Evolutionary conservation across 2,797 vertebrate genomes (phyloP).

Genomic region (Kryptopterus vitreolus): DNA sequence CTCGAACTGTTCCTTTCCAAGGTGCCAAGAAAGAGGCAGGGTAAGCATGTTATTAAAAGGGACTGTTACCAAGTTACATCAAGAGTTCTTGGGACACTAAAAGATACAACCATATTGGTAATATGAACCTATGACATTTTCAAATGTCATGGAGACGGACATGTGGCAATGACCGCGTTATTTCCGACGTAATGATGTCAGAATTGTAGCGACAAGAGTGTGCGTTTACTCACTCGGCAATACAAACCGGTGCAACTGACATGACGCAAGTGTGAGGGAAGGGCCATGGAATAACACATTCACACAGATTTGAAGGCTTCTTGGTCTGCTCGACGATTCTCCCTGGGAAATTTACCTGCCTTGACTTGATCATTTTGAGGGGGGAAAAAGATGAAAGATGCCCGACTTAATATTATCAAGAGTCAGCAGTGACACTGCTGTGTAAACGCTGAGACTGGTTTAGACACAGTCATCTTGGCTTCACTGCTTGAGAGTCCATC

Average conservation of each 20-base stretch:
- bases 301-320: background rate
- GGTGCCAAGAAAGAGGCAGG: background rate
- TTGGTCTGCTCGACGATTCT: background rate
- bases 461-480: conserved; percentile 19
- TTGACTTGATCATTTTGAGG: conserved; percentile 11
- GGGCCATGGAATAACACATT: background rate
- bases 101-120: background rate
- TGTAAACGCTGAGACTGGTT: conserved; percentile 1
- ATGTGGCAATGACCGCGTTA: background rate
- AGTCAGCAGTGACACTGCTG: conserved; percentile 23
- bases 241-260: conserved; percentile 7
- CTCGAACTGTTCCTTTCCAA: conserved; percentile 9
- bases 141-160: background rate
- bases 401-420: conserved; percentile 2
- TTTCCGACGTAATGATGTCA: background rate
- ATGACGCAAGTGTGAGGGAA: conserved; percentile 1
- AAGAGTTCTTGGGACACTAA: conserved; percentile 7
- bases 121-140: background rate
- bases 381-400: background rate
- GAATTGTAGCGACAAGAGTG: background rate
- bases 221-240: background rate
- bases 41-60: conserved; percentile 13
- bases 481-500: background rate
- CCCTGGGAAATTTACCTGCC: conserved; percentile 8
- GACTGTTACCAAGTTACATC: conserved; percentile 13